Conservation (phyloP, 2,888 invertebrate species). For the Meiosimyza platycephala region DNA sequence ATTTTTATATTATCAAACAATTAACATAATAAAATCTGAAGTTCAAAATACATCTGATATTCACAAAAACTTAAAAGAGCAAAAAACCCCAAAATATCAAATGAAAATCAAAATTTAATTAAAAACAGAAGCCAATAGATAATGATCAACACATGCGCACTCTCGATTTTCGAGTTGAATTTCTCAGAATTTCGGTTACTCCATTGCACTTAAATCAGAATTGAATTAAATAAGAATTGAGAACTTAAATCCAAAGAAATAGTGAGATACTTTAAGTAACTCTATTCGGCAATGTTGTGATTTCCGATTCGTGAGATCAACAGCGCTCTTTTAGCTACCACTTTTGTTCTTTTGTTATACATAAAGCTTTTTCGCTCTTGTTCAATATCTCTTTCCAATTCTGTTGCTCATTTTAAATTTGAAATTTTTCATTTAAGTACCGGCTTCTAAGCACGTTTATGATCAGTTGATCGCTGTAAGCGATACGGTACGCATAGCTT, state of each 20-base stretch:
- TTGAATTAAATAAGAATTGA: no score
- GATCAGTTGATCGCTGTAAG: conserved; percentile 25
- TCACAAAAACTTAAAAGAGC: neutral
- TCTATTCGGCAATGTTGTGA: neutral
- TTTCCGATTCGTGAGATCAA: neutral
- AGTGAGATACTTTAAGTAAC: no score
- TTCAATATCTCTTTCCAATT: neutral
- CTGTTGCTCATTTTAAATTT: neutral
- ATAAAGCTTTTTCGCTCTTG: neutral
- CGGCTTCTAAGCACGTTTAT: neutral
- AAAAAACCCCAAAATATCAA: neutral
- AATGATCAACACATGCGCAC: neutral
- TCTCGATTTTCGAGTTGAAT: no score
- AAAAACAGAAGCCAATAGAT: neutral
- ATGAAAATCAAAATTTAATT: conserved; percentile 1
- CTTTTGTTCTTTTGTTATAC: conserved; percentile 1
- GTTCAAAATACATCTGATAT: neutral
- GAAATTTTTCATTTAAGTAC: conserved; percentile 32
- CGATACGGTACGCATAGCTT: conserved; percentile 14
- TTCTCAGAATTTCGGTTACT: conserved; percentile 9
- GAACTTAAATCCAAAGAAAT: no score
- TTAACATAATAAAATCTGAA: no score
- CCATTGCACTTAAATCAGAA: neutral
- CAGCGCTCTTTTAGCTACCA: neutral
- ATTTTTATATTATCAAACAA: no score